Base-by-base conservation (phyloP, 2,888 invertebrate genomes). In the Apamea sordens region DNA sequence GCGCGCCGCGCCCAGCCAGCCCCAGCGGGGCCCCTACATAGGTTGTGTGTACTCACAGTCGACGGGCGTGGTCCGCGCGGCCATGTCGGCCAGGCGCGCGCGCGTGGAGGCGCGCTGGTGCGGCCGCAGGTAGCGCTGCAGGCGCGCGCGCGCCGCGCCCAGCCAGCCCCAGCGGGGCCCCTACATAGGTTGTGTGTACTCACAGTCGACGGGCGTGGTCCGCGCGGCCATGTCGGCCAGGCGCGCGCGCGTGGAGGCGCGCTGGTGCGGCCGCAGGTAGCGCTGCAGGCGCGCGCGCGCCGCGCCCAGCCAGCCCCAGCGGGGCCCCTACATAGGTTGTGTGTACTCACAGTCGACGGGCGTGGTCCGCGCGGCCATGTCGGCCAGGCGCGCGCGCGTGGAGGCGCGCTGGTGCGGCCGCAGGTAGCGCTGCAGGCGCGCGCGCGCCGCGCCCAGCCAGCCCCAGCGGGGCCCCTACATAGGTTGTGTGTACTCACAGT, bases 1-100 rank as follows among this genome's bases (percentile, higher is more conserved):
- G 36, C 36, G 36, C 36, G 36, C 36, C 2, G 36, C 36, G 3
- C 36, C 36, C 36, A 36, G 3, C 36, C 36, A 36, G 36, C 36
- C 36, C 36, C 36, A 36, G 36, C 36, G 36, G 36, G n/a, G n/a
- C n/a, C n/a, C n/a, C n/a, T n/a, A n/a, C n/a, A n/a, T n/a, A n/a
- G n/a, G n/a, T n/a, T n/a, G n/a, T 36, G 36, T 7, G 44, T 44
- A 90, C 93, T 86, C 24, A 95, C 95, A 75, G 90, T 94, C 93
- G 8, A 82, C 80, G 0, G 93, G 94, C 79, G 91, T 89, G 67
- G 93, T 94, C 11, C 93, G 72, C 0, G 87, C 85, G 6, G 92
- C 92, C 93, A 95, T 94, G 90, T 94, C 93, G 0, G 88, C 76
- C 21, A 95, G 93, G 0, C 94, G 87, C 3, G 90, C 91, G 72